Base-by-base conservation (phyloP, 92 coral and sea anemone genomes). In the Meandrina meandrites region DNA sequence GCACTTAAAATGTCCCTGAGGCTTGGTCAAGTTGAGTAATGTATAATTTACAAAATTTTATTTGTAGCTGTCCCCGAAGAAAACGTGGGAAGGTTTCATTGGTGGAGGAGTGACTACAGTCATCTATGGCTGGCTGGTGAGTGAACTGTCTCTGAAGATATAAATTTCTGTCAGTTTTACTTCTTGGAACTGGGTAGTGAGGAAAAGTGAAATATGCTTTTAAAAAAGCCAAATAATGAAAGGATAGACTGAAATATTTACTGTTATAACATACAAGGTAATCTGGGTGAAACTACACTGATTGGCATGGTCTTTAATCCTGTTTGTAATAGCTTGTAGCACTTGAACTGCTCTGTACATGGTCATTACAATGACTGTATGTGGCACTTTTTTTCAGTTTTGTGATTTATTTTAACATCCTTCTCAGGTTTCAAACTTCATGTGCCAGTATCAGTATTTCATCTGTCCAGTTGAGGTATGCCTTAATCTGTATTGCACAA, bases 71-170 rank as follows among this genome's bases (percentile, higher is more conserved):
- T 96, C 99, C 22, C 99, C 99, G n/a, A 96, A 96, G 93, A 96
- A 96, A 81, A 96, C 99, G n/a, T 96, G 99, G 99, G 99, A 96
- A 80, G 99, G 99, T 67, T 96, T 96, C 72, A 96, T 96, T 86
- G 99, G 99, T 48, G 99, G 99, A 51, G 99, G 99, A 81, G 90
- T 96, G 35, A 84, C 96, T 70, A 93, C 99, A 24, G 93, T 96
- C 37, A 92, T 95, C 82, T 96, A 90, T 89, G 96, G 98, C 48
- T 96, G 98, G 95, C 57, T 96, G 93, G 99, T 96, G 87, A 83
- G 98, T 93, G 18, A 19, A 4, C 19, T 54, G 0, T 48, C 11
- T 48, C 9, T 48, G 9, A 40, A 40, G 45, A 40, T 40, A 12
- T 45, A 45, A 45, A 8, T 48, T 48, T 48, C 53, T n/a, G n/a